These are phyloP conservation scores for Agonopterix subpropinquella DNA, from an alignment of 2,888 invertebrate genomes.

Conservation along the genomic window DNA sequence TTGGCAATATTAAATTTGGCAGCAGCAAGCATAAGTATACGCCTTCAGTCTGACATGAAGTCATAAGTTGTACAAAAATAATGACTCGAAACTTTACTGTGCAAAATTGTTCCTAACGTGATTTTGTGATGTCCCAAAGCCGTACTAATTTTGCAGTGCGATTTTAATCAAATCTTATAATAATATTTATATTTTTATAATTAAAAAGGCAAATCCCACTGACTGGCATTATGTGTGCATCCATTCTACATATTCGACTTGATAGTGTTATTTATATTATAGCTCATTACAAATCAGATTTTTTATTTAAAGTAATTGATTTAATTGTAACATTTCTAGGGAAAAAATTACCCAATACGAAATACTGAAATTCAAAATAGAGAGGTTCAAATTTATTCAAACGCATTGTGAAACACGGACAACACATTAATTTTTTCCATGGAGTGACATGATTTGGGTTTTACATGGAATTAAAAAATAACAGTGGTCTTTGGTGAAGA, in stretches of 20 bases:
- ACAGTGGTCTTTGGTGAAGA: slow-evolving; percentile 54
- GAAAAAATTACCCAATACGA: too few relatives aligned
- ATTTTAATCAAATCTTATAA: slow-evolving; percentile 4
- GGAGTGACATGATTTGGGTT: too few relatives aligned
- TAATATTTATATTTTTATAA: slow-evolving; percentile 5
- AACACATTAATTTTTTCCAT: too few relatives aligned
- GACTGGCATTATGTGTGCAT: background rate
- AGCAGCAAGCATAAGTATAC: slow-evolving; percentile 38
- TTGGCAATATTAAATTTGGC: slow-evolving; percentile 56
- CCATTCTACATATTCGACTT: too few relatives aligned
- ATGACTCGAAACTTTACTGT: slow-evolving; percentile 12
- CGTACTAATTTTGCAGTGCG: background rate
- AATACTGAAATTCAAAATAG: too few relatives aligned
- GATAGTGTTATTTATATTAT: too few relatives aligned
- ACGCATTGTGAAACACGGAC: too few relatives aligned
- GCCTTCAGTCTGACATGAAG: slow-evolving; percentile 29
- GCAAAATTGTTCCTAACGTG: slow-evolving; percentile 6
- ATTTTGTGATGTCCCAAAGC: slow-evolving; percentile 14
- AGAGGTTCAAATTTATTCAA: too few relatives aligned
- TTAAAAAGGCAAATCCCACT: slow-evolving; percentile 1
- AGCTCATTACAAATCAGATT: too few relatives aligned
- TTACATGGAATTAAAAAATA: background rate
- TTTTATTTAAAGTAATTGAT: too few relatives aligned
- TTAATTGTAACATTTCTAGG: too few relatives aligned
- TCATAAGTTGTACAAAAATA: slow-evolving; percentile 17